These are phyloP conservation scores for Etheostoma spectabile DNA, from an alignment of 2,113 vertebrate genomes.

Conservation along the genomic window DNA sequence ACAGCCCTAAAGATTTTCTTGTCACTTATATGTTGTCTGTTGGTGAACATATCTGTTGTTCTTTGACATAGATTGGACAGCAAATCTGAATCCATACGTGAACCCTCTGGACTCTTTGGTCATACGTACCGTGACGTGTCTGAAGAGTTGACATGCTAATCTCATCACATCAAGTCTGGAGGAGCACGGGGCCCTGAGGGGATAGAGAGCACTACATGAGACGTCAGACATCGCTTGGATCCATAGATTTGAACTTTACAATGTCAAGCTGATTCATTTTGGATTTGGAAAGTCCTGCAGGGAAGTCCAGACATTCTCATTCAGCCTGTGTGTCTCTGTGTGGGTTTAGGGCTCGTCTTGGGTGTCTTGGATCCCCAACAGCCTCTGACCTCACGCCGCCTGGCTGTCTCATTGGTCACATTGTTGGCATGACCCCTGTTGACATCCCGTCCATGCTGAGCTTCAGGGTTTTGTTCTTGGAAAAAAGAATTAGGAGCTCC, in stretches of 20 bases:
- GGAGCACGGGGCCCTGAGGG: background rate
- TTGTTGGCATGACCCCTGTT: conserved; percentile 22
- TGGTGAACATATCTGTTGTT: no score
- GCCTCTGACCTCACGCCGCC: conserved; percentile 13
- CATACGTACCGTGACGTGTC: no score
- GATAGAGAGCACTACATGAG: background rate
- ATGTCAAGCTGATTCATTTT: no score
- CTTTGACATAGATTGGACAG: background rate
- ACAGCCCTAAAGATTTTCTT: no score
- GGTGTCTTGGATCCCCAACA: conserved; percentile 17
- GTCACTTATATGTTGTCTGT: no score
- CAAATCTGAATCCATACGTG: no score
- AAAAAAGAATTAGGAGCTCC: background rate
- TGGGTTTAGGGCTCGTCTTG: background rate
- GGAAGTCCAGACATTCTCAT: background rate
- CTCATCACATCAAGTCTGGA: no score
- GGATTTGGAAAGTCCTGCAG: no score
- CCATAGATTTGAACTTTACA: no score
- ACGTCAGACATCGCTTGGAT: no score
- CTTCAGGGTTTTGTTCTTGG: conserved; percentile 10
- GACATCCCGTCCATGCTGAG: conserved; percentile 15
- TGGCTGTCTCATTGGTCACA: background rate
- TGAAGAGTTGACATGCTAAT: no score
- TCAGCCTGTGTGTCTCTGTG: background rate
- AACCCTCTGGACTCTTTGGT: no score